Conservation (phyloP, 2,888 invertebrate species). For the Troglohyphantes excavatus region DNA sequence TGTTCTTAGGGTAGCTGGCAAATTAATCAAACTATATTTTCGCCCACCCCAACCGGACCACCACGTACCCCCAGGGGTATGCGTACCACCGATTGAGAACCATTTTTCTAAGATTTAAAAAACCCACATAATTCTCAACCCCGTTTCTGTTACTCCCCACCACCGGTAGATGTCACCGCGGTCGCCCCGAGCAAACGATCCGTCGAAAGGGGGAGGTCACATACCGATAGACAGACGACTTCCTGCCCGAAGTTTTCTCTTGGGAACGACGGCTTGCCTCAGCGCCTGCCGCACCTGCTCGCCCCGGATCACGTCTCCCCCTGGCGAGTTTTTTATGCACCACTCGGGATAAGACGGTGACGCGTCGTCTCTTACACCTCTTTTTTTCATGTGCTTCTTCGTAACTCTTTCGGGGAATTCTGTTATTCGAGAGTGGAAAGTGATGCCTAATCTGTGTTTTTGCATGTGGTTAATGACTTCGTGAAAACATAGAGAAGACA, state of each 20-base stretch:
- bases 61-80: no score
- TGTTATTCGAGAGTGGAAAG: neutral
- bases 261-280: constrained; percentile 71
- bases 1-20: no score
- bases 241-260: constrained; percentile 76
- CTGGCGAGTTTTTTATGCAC: constrained; percentile 44
- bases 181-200: neutral
- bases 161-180: constrained; percentile 55
- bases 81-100: no score
- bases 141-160: neutral
- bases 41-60: no score
- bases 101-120: no score
- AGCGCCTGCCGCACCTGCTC: constrained; percentile 69
- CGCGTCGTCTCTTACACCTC: neutral
- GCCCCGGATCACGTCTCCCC: constrained; percentile 55
- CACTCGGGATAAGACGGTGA: constrained; percentile 31
- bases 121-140: neutral
- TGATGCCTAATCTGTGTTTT: neutral
- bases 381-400: constrained; percentile 10
- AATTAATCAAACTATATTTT: no score
- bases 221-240: constrained; percentile 76
- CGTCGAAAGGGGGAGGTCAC: constrained; percentile 64
- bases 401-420: neutral
- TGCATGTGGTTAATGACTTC: no score
- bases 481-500: no score